Conservation (phyloP, 2,888 invertebrate species). For the Mythimna impura region DNA sequence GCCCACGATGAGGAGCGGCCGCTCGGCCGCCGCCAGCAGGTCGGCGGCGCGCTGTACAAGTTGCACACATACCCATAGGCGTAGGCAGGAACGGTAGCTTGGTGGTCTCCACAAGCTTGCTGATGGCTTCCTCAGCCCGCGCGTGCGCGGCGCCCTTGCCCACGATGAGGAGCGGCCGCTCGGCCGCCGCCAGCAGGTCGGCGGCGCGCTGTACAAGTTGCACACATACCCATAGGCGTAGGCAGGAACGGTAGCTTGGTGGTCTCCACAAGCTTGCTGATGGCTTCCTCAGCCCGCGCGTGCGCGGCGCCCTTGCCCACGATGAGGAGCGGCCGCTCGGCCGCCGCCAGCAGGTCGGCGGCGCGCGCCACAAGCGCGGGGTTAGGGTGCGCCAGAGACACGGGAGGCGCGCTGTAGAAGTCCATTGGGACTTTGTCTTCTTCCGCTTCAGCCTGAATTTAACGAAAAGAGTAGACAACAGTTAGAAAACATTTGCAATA, state of each 20-base stretch:
- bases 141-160: constrained; percentile 97
- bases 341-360: constrained; percentile 78
- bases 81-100: constrained; percentile 97
- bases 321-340: no score
- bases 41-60: constrained; percentile 90
- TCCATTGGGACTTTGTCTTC: constrained; percentile 84
- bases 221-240: no score
- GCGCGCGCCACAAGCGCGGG: constrained; percentile 93
- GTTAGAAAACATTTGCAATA: not conserved
- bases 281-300: no score
- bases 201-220: no score
- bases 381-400: constrained; percentile 93
- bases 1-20: constrained; percentile 97
- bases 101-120: constrained; percentile 92
- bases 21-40: constrained; percentile 92
- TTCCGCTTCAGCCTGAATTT: constrained; percentile 79
- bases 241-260: no score
- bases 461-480: not conserved
- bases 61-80: constrained; percentile 94
- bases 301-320: no score
- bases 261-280: no score
- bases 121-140: constrained; percentile 93
- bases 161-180: constrained; percentile 96
- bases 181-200: constrained; percentile 91
- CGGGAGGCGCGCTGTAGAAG: constrained; percentile 89